phyloP scores from a whole-genome alignment of 2,888 invertebrate species.

The Eupeodes latifasciatus region DNA sequence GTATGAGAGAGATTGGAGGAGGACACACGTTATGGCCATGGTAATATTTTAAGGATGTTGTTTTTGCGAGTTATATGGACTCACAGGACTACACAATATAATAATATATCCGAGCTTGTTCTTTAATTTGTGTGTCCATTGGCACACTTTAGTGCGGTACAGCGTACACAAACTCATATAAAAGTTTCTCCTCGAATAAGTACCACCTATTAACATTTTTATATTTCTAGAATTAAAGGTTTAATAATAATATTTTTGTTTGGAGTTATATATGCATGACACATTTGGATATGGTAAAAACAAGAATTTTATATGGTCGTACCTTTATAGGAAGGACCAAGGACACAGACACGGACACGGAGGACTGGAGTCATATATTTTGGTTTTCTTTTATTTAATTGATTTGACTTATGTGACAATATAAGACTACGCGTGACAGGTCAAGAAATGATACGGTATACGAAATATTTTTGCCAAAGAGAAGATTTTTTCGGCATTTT shows the following conservation, averaged over 20 bases:
- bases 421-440: no score
- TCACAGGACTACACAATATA: slow-evolving; percentile 3
- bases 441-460: no score
- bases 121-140: slow-evolving; percentile 10
- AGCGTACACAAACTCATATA: neutral
- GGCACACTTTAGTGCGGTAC: slow-evolving; percentile 32
- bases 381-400: no score
- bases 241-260: neutral
- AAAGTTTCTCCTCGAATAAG: neutral
- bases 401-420: no score
- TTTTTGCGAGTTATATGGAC: slow-evolving; percentile 28
- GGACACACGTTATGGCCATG: slow-evolving; percentile 6
- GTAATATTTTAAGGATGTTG: slow-evolving; percentile 32
- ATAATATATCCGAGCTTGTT: slow-evolving; percentile 3
- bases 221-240: neutral
- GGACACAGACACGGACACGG: no score
- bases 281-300: no score
- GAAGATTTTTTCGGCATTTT: no score
- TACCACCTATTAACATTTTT: slow-evolving; percentile 19
- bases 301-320: no score
- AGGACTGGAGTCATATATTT: no score
- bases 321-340: no score
- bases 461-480: no score
- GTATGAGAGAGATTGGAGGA: neutral
- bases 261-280: neutral